phyloP scores from a whole-genome alignment of 2,797 vertebrate species.

The Mycteria americana region DNA sequence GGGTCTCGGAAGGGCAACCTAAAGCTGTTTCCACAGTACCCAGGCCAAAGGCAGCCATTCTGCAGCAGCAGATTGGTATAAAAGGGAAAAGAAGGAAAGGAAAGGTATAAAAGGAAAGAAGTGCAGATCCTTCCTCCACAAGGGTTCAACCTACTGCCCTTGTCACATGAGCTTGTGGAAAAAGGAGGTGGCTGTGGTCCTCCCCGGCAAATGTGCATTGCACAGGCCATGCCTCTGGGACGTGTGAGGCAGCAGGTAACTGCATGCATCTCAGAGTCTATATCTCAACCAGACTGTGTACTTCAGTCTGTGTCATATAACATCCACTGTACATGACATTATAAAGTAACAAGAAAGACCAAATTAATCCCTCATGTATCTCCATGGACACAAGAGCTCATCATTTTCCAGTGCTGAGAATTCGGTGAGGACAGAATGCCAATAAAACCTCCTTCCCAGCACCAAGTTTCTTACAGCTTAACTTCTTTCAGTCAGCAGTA shows the following conservation, averaged over 20 bases:
- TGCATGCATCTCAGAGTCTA: background rate
- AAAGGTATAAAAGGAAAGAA: background rate
- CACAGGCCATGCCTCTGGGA: too few relatives aligned
- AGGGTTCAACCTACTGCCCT: background rate
- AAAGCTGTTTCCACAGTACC: background rate
- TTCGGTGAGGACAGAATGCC: background rate
- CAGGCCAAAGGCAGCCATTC: background rate
- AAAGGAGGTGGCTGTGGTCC: background rate
- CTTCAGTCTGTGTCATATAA: background rate
- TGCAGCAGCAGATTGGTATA: background rate
- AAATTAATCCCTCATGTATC: background rate
- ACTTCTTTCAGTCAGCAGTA: background rate
- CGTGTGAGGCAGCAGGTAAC: accelerated
- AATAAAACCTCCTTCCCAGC: background rate
- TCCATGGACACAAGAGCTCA: background rate
- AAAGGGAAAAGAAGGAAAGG: background rate
- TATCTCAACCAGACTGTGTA: background rate
- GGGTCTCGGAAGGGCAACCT: background rate
- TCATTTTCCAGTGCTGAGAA: background rate
- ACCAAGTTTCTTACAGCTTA: background rate
- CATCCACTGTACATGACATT: background rate
- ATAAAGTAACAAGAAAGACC: background rate
- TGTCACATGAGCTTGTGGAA: background rate
- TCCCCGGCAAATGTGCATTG: background rate
- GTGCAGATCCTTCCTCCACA: background rate